Evolutionary conservation across 1,140 invertebrate species (phyloP).

Genomic region (Conus ventricosus): DNA sequence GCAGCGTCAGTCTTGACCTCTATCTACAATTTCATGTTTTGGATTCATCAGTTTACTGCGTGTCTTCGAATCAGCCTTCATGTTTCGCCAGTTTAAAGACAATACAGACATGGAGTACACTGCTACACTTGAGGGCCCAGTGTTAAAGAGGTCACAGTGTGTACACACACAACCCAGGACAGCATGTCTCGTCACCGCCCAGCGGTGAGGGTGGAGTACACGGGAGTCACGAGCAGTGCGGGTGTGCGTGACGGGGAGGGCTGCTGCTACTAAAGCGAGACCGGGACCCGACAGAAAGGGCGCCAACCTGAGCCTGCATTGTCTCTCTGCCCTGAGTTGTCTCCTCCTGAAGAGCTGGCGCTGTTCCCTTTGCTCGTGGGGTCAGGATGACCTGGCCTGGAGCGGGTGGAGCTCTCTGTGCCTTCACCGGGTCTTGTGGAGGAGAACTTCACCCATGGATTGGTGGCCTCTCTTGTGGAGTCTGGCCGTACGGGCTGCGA

Average conservation of each 20-base stretch:
- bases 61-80: background rate
- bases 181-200: too few relatives aligned
- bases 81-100: background rate
- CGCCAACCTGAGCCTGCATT: background rate
- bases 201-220: background rate
- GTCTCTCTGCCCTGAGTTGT: background rate
- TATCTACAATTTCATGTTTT: background rate
- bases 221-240: background rate
- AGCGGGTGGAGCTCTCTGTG: background rate
- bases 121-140: background rate
- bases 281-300: background rate
- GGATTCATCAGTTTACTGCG: background rate
- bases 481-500: background rate
- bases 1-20: too few relatives aligned
- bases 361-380: background rate
- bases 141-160: background rate
- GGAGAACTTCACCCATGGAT: constrained; percentile 14
- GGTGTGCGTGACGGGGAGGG: background rate
- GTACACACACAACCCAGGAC: too few relatives aligned
- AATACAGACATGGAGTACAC: background rate
- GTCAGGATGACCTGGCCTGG: background rate
- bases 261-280: background rate
- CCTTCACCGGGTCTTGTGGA: background rate
- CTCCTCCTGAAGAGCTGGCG: background rate
- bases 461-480: background rate